Conservation (phyloP, 2,797 vertebrate species). For the Anguilla obscura region DNA sequence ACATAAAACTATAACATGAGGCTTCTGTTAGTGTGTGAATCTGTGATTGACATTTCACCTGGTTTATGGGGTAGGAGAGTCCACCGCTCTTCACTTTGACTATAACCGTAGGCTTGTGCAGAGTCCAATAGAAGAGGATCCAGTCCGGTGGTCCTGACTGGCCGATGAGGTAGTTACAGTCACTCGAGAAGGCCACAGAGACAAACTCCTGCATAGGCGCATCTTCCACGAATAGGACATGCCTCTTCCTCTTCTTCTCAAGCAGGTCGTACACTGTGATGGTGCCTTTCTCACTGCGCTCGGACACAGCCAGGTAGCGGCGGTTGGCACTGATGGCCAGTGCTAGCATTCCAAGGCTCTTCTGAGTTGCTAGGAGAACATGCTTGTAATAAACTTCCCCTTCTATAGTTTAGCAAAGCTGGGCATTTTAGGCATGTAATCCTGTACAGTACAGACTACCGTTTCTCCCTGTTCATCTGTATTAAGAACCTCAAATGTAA, state of each 20-base stretch:
- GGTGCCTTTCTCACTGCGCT: slow-evolving; percentile 72
- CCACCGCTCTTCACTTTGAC: slow-evolving; percentile 68
- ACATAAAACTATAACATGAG: background rate
- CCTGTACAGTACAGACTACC: background rate
- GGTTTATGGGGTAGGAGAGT: slow-evolving; percentile 68
- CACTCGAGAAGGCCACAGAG: slow-evolving; percentile 86
- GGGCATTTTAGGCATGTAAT: background rate
- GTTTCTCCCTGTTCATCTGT: background rate
- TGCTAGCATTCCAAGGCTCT: slow-evolving; percentile 76
- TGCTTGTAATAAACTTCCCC: background rate
- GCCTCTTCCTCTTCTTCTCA: slow-evolving; percentile 76
- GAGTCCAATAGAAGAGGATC: slow-evolving; percentile 82
- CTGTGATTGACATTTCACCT: slow-evolving; percentile 67
- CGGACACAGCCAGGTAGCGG: slow-evolving; percentile 85
- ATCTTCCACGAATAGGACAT: slow-evolving; percentile 74
- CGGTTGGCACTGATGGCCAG: slow-evolving; percentile 83
- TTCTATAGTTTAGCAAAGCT: background rate
- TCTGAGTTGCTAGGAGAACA: slow-evolving; percentile 75
- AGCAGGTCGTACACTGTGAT: slow-evolving; percentile 84
- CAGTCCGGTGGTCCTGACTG: slow-evolving; percentile 79
- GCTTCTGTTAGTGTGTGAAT: background rate
- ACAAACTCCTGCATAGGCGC: slow-evolving; percentile 67
- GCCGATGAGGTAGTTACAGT: slow-evolving; percentile 83
- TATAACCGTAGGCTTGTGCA: slow-evolving; percentile 87
- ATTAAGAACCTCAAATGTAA: too few species aligned